A percentile compares a stretch with the other conserved stretches of the same genome.
These are phyloP conservation scores for Hylomyscus alleni DNA, from an alignment of 2,797 vertebrate genomes.

Conservation along the genomic window DNA sequence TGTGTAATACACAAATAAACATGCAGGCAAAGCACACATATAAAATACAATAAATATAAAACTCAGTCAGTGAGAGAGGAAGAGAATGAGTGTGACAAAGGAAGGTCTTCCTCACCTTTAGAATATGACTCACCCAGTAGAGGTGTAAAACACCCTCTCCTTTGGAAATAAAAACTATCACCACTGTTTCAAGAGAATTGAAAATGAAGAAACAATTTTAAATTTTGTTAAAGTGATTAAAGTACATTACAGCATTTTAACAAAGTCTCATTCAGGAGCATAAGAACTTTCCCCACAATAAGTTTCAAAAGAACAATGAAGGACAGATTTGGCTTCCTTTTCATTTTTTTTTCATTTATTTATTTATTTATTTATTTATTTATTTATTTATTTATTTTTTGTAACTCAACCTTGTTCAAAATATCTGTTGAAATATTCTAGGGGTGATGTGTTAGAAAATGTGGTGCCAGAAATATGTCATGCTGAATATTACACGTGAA, in stretches of 20 bases:
- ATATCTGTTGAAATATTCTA: neutral
- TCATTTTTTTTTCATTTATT: too few species aligned
- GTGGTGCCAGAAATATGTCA: neutral
- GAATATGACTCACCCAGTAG: rapidly evolving
- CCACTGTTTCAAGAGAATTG: neutral
- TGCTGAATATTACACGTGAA: neutral
- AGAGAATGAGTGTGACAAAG: rapidly evolving
- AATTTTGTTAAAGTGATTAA: neutral
- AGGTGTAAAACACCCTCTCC: neutral
- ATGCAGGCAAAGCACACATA: neutral
- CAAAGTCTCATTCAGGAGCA: neutral
- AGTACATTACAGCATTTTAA: neutral
- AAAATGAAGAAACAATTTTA: neutral
- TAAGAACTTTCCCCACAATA: neutral
- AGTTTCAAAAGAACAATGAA: neutral
- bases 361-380: too few species aligned
- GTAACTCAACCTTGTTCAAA: neutral
- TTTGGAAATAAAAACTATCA: neutral
- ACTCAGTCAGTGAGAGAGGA: neutral
- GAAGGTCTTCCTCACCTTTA: neutral
- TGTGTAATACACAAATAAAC: neutral
- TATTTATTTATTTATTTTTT: too few species aligned
- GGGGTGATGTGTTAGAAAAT: neutral
- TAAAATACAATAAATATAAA: neutral
- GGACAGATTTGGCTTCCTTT: neutral